A percentile compares a stretch with the other conserved stretches of the same genome.
phyloP scores from a whole-genome alignment of 1,140 invertebrate genomes.

The Drosophila tristis region DNA sequence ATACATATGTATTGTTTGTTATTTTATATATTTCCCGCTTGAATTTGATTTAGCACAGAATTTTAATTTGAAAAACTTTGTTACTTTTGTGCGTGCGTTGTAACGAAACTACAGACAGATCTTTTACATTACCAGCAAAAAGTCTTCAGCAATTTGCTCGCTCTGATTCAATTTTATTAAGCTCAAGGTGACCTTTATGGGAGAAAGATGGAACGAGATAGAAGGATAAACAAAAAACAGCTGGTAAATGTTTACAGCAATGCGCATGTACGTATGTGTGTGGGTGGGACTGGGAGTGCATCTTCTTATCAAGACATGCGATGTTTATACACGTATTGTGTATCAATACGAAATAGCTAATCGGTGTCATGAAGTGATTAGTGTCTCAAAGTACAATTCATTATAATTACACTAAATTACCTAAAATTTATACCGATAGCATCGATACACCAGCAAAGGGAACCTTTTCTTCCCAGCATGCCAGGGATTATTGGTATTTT shows the following conservation, averaged over 20 bases:
- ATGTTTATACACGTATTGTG: too few species aligned
- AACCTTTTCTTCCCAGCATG: neutral
- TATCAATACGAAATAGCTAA: too few species aligned
- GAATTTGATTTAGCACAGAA: constrained; percentile 10
- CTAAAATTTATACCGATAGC: constrained; percentile 10
- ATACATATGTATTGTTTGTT: neutral
- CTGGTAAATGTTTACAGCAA: constrained; percentile 38
- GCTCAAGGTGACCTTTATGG: constrained; percentile 75
- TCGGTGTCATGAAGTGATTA: too few species aligned
- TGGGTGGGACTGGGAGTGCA: too few species aligned
- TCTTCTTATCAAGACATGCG: neutral
- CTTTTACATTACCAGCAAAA: constrained; percentile 72
- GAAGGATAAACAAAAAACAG: constrained; percentile 68
- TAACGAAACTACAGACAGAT: constrained; percentile 21
- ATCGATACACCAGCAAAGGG: constrained; percentile 16
- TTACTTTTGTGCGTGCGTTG: constrained; percentile 28
- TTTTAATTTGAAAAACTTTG: constrained; percentile 46
- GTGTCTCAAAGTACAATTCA: too few species aligned
- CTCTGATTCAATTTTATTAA: constrained; percentile 42
- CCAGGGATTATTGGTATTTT: too few species aligned
- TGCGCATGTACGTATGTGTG: constrained; percentile 1
- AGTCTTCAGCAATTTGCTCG: constrained; percentile 25
- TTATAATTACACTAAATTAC: neutral
- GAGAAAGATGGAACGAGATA: too few species aligned
- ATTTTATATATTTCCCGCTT: constrained; percentile 3